These are phyloP conservation scores for Anthoscopus minutus DNA, from an alignment of 2,113 vertebrate genomes.

Conservation along the genomic window DNA sequence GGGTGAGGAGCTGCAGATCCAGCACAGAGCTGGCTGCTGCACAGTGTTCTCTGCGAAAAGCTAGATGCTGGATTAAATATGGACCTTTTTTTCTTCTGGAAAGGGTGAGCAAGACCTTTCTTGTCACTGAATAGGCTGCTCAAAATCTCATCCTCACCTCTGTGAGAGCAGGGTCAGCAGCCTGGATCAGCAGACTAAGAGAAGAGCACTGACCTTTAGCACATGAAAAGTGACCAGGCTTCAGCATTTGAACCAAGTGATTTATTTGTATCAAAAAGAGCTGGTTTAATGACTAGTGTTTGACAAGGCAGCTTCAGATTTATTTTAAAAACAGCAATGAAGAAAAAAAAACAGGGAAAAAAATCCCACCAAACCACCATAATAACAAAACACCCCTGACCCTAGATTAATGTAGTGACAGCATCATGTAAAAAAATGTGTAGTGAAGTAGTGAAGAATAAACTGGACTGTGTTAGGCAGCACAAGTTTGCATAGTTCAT, in stretches of 20 bases:
- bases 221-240: neutral
- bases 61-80: accelerated
- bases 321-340: neutral
- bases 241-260: neutral
- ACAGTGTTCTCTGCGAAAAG: neutral
- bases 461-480: neutral
- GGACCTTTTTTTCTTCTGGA: neutral
- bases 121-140: neutral
- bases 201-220: neutral
- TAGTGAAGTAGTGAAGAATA: slow-evolving; percentile 2
- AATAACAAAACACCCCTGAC: neutral
- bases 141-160: neutral
- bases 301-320: neutral
- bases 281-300: neutral
- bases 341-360: neutral
- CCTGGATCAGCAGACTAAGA: neutral
- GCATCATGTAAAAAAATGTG: neutral
- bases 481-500: neutral
- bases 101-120: neutral
- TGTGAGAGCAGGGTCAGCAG: neutral
- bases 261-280: slow-evolving; percentile 70
- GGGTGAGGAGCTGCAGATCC: neutral
- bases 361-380: neutral
- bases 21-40: neutral
- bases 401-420: neutral